These are phyloP conservation scores for Psilanteris sp. DNA, from an alignment of 1,140 invertebrate genomes.

Conservation along the genomic window DNA sequence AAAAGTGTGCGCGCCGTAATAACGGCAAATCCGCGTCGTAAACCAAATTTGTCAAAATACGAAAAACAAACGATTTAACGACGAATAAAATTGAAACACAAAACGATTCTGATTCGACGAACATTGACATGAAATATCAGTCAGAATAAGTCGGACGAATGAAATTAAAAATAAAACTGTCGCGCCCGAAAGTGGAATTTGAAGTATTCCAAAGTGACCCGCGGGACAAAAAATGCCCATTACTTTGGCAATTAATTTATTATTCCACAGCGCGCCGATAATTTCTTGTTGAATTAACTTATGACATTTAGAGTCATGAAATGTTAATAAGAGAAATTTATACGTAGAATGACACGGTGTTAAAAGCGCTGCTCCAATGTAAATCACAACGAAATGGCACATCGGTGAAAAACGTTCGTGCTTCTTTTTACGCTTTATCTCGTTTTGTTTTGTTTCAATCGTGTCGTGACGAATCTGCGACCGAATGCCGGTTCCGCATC, in stretches of 20 bases:
- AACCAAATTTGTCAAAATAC: too few relatives aligned
- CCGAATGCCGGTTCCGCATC: neutral
- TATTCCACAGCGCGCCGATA: conserved; percentile 21
- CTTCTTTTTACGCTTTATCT: too few relatives aligned
- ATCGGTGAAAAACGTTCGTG: neutral
- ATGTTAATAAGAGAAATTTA: conserved; percentile 63
- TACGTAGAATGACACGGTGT: conserved; percentile 41
- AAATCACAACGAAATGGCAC: conserved; percentile 30
- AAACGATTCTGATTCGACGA: too few relatives aligned
- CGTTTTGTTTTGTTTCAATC: neutral
- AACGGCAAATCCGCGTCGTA: too few relatives aligned
- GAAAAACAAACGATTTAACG: too few relatives aligned
- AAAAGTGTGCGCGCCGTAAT: too few relatives aligned
- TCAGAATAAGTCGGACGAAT: too few relatives aligned
- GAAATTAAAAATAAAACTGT: too few relatives aligned
- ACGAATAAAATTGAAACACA: too few relatives aligned
- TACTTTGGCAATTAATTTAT: conserved; percentile 34
- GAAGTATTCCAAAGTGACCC: conserved; percentile 16
- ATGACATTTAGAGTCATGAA: conserved; percentile 55
- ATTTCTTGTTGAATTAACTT: conserved; percentile 51
- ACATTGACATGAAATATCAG: too few relatives aligned
- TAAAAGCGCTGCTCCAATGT: neutral
- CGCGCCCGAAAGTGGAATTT: too few relatives aligned
- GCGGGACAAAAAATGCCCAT: conserved; percentile 14
- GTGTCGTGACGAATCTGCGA: conserved; percentile 3